Base-by-base conservation (phyloP, 2,888 invertebrate genomes). In the Hydraecia micacea region DNA sequence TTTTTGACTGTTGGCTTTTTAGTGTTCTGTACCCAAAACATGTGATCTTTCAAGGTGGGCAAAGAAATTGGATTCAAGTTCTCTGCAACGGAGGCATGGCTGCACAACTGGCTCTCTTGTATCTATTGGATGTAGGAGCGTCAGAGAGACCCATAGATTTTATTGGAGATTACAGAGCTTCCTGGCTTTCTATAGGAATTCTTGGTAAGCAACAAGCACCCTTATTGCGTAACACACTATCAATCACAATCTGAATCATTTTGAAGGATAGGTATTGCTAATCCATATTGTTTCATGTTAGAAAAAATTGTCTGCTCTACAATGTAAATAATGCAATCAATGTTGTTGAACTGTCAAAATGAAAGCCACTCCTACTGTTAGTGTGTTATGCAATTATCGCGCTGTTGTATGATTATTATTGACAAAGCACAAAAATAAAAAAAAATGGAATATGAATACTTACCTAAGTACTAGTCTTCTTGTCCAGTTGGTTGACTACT, bases 51-150 rank as follows among this genome's bases (percentile, higher is more conserved):
- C n/a, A 89, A 98, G 98, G 98, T 90, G 98, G 99, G 0, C 98
- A 98, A 93, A 97, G 99, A 82, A 98, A 98, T 93, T 99, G 99
- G 99, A 96, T 98, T 25, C 99, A 99, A 95, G 99, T 99, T 11
- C 93, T 99, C 0, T 99, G 99, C 92, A 99, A 99, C 95, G 98
- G 98, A 1, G 99, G 99, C n/a, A 98, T 99, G 97, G 98, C 98
- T 32, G 97, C 98, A 0, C 98, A 98, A 90, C 94, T 99, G 71
- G 98, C 98, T 0, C 91, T 99, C 58, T 94, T 99, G 39, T 99
- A 98, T 92, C 95, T 99, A 83, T 93, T 99, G 82, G 98, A 99
- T 94, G 97, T 98, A 77, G 98, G 98, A 1, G 98, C 98, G 86
- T 97, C 98, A 5, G 99, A 99, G 92, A 96, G 97, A 46, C 97